Evolutionary conservation across 2,797 vertebrate species (phyloP).

Genomic region (Macropodus opercularis): DNA sequence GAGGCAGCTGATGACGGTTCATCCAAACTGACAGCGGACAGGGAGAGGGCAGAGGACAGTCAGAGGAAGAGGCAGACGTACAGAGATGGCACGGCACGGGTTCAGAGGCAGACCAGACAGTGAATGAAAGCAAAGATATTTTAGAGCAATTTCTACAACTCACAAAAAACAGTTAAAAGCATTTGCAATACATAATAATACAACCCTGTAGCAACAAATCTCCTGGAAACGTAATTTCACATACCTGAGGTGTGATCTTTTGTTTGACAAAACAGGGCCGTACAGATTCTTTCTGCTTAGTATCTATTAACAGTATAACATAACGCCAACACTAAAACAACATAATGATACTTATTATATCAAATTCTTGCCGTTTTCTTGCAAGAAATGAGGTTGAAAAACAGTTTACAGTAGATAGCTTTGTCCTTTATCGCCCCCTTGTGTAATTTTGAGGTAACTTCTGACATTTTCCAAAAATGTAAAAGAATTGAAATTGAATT

Average conservation of each 20-base stretch:
- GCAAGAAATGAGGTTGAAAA: neutral
- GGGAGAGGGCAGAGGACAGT: slow-evolving; percentile 36
- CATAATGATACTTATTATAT: too few relatives aligned
- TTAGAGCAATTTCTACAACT: slow-evolving; percentile 12
- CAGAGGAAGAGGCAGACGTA: slow-evolving; percentile 21
- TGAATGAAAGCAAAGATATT: slow-evolving; percentile 10
- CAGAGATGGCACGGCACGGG: slow-evolving; percentile 13
- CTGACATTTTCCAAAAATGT: neutral
- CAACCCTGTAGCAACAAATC: neutral
- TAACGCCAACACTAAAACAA: too few relatives aligned
- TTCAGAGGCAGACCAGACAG: slow-evolving; percentile 21
- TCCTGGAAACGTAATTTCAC: neutral
- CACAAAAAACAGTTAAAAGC: neutral
- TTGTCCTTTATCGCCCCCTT: slow-evolving; percentile 22
- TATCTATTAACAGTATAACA: too few relatives aligned
- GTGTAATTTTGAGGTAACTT: slow-evolving; percentile 26
- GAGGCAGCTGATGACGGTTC: slow-evolving; percentile 24
- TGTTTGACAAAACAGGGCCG: too few relatives aligned
- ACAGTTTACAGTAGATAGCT: rapidly evolving
- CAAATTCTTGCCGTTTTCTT: too few relatives aligned
- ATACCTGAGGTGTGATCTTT: neutral
- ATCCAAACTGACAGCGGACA: slow-evolving; percentile 42
- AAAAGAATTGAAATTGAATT: too few relatives aligned
- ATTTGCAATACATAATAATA: neutral
- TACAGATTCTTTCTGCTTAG: too few relatives aligned